Evolutionary conservation across 2,113 vertebrate species (phyloP), one percentile per base, ranked within the genome.

Genomic region (Ifrita kowaldi): DNA sequence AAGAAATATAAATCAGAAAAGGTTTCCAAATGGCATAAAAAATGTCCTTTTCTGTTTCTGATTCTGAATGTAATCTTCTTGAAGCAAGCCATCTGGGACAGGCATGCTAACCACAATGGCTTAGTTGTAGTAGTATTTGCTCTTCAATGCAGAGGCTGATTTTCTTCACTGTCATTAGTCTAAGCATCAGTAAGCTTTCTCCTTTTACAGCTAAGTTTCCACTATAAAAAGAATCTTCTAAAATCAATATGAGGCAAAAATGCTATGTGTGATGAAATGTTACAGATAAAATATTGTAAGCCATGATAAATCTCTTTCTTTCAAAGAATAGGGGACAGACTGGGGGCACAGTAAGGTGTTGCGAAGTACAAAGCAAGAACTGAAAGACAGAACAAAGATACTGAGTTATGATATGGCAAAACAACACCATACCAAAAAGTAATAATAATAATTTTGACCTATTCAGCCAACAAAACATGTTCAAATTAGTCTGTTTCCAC

Each of bases 51-150:
- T 94, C 82, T 92, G 7, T 77, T 96, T 41, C 62, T 71, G 60
- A 79, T 71, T 90, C 83, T 95, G 69, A 93, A 87, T 47, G 60
- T 46, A 95, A 95, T 97, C 80, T 95, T 90, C 94, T 91, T 91
- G 93, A 95, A 94, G 88, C 83, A 86, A 95, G 94, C 89, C 93
- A 89, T 91, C 87, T 94, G 93, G 94, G 91, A 85, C 74, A 95
- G 77, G 81, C 87, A 94, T 82, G 89, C 87, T 94, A 94, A 91
- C 91, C 87, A 76, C 80, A 84, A 68, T 76, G 65, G 74, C 69
- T 94, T 84, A 82, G 69, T 91, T 95, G 77, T 15, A 90, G 81
- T 24, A 68, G 52, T 79, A 69, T 96, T 82, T 89, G 52, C 74
- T 95, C 57, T 84, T 94, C 73, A 87, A 12, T 87, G 74, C 80